These are phyloP conservation scores for Gobiocypris rarus DNA, from an alignment of 2,113 vertebrate species.

Conservation along the genomic window DNA sequence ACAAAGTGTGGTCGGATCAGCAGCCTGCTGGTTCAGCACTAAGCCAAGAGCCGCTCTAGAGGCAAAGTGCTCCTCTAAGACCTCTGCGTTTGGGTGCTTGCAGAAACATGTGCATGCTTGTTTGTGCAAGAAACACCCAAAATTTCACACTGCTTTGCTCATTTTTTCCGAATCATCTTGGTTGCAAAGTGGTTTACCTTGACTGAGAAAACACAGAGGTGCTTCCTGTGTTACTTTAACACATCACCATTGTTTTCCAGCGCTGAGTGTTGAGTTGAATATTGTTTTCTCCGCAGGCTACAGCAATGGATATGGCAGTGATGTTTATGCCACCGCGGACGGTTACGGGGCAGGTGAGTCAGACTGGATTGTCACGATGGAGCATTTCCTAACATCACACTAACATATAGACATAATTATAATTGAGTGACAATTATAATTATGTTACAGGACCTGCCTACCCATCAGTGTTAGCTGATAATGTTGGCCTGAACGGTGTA, in stretches of 20 bases:
- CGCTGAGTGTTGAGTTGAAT: not conserved
- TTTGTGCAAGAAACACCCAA: not conserved
- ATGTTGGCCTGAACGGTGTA: conserved; percentile 62
- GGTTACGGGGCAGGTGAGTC: conserved; percentile 73
- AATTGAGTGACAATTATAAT: conserved; percentile 62
- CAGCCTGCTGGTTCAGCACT: conserved; percentile 17
- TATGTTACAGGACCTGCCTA: conserved; percentile 72
- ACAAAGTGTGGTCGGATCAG: not conserved
- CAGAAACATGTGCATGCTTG: not conserved
- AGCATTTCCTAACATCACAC: not conserved
- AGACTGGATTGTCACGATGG: not conserved
- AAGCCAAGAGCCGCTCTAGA: not conserved
- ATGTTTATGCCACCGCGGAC: conserved; percentile 64
- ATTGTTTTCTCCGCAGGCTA: conserved; percentile 61
- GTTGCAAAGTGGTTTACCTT: not conserved
- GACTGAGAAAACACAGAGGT: not conserved
- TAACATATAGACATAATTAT: conserved; percentile 42
- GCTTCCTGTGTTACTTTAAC: conserved; percentile 25
- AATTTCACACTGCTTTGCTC: conserved; percentile 14
- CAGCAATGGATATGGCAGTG: conserved; percentile 63
- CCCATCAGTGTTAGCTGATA: conserved; percentile 70
- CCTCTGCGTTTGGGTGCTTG: not conserved
- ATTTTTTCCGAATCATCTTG: not conserved
- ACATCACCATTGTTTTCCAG: not conserved
- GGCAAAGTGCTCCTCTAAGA: not conserved